These are phyloP conservation scores for Catocala sponsa DNA, from an alignment of 2,888 invertebrate species.

Conservation along the genomic window DNA sequence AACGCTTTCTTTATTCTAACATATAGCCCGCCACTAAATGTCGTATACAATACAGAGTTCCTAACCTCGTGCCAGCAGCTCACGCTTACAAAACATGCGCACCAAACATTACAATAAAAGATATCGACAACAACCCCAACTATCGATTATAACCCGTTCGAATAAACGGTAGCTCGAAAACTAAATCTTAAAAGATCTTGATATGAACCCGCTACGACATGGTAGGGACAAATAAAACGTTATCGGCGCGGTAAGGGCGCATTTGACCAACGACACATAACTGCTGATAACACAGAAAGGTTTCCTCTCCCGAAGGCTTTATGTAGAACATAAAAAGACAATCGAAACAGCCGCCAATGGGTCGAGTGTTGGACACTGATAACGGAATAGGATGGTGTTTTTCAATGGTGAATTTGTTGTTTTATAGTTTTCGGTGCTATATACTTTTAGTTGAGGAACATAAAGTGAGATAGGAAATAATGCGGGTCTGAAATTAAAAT, in stretches of 20 bases:
- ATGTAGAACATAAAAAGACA: conserved; percentile 56
- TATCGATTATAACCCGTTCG: neutral
- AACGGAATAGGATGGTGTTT: conserved; percentile 35
- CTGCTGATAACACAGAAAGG: conserved; percentile 52
- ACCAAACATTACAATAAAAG: neutral
- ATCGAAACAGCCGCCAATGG: conserved; percentile 42
- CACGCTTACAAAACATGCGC: too few species aligned
- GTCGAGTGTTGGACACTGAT: conserved; percentile 22
- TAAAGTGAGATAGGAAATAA: too few species aligned
- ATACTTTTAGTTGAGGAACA: neutral
- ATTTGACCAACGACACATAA: conserved; percentile 46
- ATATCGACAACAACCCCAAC: neutral
- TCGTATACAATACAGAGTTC: too few species aligned
- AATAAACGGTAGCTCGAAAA: conserved; percentile 5
- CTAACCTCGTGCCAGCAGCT: too few species aligned
- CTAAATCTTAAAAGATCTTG: conserved; percentile 19
- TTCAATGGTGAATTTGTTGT: conserved; percentile 42
- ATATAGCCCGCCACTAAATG: too few species aligned
- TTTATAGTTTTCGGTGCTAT: conserved; percentile 21
- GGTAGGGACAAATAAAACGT: conserved; percentile 39
- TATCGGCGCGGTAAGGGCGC: conserved; percentile 24
- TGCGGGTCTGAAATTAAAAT: too few species aligned
- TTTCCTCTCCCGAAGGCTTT: conserved; percentile 43
- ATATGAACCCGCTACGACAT: conserved; percentile 27
- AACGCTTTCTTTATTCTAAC: too few species aligned